Evolutionary conservation across 1,140 invertebrate genomes (phyloP).

Genomic region (Apis laboriosa): DNA sequence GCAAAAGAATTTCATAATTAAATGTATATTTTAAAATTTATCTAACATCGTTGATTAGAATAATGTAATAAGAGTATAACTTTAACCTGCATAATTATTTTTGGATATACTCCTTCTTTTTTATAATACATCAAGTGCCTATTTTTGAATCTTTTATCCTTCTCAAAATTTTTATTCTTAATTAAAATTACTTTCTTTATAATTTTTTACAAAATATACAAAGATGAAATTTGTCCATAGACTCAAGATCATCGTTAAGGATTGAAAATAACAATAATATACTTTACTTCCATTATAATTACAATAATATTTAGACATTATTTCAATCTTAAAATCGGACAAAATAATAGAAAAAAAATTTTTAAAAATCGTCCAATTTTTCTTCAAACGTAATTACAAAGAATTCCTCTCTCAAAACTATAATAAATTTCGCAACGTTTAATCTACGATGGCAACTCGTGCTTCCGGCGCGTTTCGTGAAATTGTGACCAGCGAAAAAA

Average conservation of each 20-base stretch:
- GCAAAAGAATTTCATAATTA: background rate
- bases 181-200: too few species aligned
- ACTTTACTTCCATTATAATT: background rate
- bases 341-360: background rate
- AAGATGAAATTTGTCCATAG: too few species aligned
- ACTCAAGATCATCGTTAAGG: too few species aligned
- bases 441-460: slow-evolving; percentile 8
- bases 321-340: background rate
- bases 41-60: background rate
- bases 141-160: too few species aligned
- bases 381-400: background rate
- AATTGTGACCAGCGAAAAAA: background rate
- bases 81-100: background rate
- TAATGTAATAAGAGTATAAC: background rate
- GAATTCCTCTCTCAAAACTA: background rate
- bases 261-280: background rate
- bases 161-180: too few species aligned
- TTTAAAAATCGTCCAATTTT: background rate
- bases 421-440: slow-evolving; percentile 17
- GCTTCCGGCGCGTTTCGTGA: slow-evolving; percentile 18
- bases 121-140: too few species aligned
- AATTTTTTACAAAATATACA: too few species aligned
- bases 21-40: slow-evolving; percentile 2
- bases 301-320: too few species aligned
- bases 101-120: too few species aligned